phyloP scores from a whole-genome alignment of 2,113 vertebrate genomes.

The Sclerurus mexicanus region DNA sequence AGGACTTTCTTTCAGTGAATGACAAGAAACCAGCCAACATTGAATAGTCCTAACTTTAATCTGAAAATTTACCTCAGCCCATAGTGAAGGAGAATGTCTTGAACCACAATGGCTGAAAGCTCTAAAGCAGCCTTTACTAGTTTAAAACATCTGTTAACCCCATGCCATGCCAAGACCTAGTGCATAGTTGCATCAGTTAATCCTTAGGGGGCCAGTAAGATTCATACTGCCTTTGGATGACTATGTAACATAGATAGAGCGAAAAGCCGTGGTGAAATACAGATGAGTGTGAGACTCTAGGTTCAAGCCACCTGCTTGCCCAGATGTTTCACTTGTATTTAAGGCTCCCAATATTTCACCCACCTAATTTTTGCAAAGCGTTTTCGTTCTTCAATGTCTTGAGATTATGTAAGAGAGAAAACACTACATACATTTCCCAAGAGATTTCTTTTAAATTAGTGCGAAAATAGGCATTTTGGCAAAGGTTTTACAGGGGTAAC shows the following conservation, averaged over 20 bases:
- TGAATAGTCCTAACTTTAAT: background rate
- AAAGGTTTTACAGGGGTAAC: background rate
- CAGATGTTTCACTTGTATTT: background rate
- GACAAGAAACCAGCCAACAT: background rate
- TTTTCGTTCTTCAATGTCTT: background rate
- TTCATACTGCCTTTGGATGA: background rate
- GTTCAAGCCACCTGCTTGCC: background rate
- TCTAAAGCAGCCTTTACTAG: background rate
- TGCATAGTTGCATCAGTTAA: background rate
- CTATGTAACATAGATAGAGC: background rate
- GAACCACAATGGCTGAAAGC: background rate
- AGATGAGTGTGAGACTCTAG: background rate
- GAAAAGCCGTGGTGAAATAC: background rate
- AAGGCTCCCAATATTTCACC: background rate
- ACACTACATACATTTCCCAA: background rate
- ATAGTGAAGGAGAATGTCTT: fast-evolving
- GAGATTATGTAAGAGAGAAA: background rate
- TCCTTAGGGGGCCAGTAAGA: background rate
- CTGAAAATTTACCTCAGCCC: background rate
- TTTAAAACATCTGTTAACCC: background rate
- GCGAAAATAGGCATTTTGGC: background rate
- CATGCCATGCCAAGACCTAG: background rate
- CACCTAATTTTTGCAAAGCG: background rate
- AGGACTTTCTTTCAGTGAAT: background rate
- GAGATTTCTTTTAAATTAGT: background rate